Evolutionary conservation across 1,140 invertebrate species (phyloP).

Genomic region (Cotesia typhae): DNA sequence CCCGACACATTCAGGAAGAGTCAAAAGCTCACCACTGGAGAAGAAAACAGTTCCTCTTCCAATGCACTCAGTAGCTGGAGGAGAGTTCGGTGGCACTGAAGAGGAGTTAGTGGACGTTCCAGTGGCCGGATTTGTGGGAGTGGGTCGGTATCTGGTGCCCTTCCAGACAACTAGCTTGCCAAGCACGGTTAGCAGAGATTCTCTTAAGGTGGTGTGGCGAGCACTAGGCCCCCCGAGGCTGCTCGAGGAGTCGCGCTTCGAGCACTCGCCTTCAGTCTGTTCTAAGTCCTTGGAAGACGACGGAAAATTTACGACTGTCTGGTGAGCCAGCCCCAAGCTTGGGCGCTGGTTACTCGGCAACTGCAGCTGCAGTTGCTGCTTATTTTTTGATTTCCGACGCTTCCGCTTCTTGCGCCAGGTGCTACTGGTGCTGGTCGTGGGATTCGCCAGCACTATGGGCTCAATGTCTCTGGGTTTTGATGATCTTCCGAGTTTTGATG

Average conservation of each 20-base stretch:
- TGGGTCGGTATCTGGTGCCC: conserved; percentile 64
- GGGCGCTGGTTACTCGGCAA: conserved; percentile 30
- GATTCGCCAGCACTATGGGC: not conserved
- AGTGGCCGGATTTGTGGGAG: conserved; percentile 51
- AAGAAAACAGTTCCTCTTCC: conserved; percentile 72
- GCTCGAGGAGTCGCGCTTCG: conserved; percentile 58
- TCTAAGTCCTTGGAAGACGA: conserved; percentile 58
- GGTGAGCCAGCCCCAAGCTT: conserved; percentile 18
- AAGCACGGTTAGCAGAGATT: conserved; percentile 73
- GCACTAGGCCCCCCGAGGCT: conserved; percentile 58
- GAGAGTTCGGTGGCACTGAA: conserved; percentile 58
- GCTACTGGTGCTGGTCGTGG: conserved; percentile 30
- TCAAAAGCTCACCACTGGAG: conserved; percentile 66
- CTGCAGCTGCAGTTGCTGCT: conserved; percentile 15
- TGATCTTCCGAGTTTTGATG: too few relatives aligned
- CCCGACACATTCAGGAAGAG: too few relatives aligned
- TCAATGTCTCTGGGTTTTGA: conserved; percentile 5
- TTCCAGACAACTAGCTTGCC: conserved; percentile 74
- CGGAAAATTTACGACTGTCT: conserved; percentile 48
- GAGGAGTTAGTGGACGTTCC: conserved; percentile 36
- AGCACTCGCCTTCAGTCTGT: conserved; percentile 50
- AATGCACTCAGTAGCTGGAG: conserved; percentile 68
- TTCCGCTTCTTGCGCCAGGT: conserved; percentile 53
- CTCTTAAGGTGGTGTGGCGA: conserved; percentile 64
- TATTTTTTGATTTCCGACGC: conserved; percentile 52